phyloP scores from a whole-genome alignment of 2,797 vertebrate species.

The Chaetodon trifasciatus region DNA sequence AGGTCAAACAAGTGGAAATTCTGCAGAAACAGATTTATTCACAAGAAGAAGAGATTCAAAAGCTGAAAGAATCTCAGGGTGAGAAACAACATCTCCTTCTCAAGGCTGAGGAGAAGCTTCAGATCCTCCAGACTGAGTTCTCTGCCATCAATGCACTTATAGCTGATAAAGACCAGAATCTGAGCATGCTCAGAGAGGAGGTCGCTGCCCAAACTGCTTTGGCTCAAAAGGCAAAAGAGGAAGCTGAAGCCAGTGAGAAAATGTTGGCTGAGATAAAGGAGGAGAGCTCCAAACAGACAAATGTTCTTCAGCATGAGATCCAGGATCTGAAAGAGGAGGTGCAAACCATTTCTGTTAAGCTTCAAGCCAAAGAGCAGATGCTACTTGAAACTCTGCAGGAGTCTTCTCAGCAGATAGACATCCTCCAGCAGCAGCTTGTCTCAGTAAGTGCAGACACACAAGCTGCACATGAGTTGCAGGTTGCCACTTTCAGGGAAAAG shows the following conservation, averaged over 20 bases:
- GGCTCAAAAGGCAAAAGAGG: slow-evolving; percentile 71
- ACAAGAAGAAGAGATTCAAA: slow-evolving; percentile 43
- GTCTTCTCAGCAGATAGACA: slow-evolving; percentile 42
- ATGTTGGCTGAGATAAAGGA: slow-evolving; percentile 54
- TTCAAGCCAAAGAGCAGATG: slow-evolving; percentile 60
- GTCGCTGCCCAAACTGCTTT: slow-evolving; percentile 71
- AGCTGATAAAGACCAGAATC: slow-evolving; percentile 61
- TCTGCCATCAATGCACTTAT: slow-evolving; percentile 37
- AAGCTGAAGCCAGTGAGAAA: slow-evolving; percentile 61
- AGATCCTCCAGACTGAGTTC: slow-evolving; percentile 55
- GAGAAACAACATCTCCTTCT: slow-evolving; percentile 49
- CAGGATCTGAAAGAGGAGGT: slow-evolving; percentile 48
- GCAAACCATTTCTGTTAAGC: slow-evolving; percentile 38
- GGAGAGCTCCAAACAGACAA: slow-evolving; percentile 32
- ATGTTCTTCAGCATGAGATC: slow-evolving; percentile 53
- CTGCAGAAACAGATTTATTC: slow-evolving; percentile 42
- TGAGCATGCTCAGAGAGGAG: slow-evolving; percentile 76
- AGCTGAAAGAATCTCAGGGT: slow-evolving; percentile 32
- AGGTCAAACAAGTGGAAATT: slow-evolving; percentile 46
- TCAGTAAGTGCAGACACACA: slow-evolving; percentile 31
- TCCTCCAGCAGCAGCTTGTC: slow-evolving; percentile 58
- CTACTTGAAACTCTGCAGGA: slow-evolving; percentile 45
- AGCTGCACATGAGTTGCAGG: slow-evolving; percentile 41
- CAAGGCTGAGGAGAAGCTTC: slow-evolving; percentile 54
- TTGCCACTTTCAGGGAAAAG: slow-evolving; percentile 48